These are phyloP conservation scores for Ariopsis seemanni DNA, from an alignment of 2,113 vertebrate genomes.

Conservation along the genomic window DNA sequence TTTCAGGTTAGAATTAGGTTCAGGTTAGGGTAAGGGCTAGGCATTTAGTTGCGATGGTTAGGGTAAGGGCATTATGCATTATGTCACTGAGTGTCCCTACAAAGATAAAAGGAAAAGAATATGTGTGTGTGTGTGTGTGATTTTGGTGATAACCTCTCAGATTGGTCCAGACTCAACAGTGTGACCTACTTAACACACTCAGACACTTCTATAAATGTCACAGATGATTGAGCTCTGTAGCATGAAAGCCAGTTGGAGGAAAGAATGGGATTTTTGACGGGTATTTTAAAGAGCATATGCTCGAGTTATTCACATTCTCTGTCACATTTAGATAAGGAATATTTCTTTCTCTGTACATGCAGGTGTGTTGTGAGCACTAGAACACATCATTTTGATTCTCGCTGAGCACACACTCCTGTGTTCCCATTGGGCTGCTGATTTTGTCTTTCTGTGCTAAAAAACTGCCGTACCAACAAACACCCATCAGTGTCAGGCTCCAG, in stretches of 20 bases:
- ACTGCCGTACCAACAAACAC: slow-evolving; percentile 35
- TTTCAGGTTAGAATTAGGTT: too few species aligned
- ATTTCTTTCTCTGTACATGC: background rate
- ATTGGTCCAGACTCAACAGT: slow-evolving; percentile 13
- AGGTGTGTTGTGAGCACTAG: slow-evolving; percentile 8
- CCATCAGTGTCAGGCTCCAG: slow-evolving; percentile 34
- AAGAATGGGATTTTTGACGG: background rate
- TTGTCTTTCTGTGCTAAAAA: slow-evolving; percentile 43
- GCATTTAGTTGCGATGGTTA: too few species aligned
- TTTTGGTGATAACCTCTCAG: slow-evolving; percentile 23
- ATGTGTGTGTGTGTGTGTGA: slow-evolving; percentile 6
- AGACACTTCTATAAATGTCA: slow-evolving; percentile 28
- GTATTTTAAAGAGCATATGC: slow-evolving; percentile 2
- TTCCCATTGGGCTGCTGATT: slow-evolving; percentile 45
- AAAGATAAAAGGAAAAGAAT: background rate
- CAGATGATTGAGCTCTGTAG: slow-evolving; percentile 14
- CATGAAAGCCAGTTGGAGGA: background rate
- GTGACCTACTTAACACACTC: slow-evolving; percentile 15
- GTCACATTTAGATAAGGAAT: background rate
- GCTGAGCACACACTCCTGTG: slow-evolving; percentile 52
- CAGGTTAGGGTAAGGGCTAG: too few species aligned
- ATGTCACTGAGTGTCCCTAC: too few species aligned
- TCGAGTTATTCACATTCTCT: background rate
- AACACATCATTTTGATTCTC: slow-evolving; percentile 35
- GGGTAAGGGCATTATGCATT: too few species aligned